Evolutionary conservation across 1,140 invertebrate species (phyloP).

Genomic region (Camponotus pennsylvanicus): DNA sequence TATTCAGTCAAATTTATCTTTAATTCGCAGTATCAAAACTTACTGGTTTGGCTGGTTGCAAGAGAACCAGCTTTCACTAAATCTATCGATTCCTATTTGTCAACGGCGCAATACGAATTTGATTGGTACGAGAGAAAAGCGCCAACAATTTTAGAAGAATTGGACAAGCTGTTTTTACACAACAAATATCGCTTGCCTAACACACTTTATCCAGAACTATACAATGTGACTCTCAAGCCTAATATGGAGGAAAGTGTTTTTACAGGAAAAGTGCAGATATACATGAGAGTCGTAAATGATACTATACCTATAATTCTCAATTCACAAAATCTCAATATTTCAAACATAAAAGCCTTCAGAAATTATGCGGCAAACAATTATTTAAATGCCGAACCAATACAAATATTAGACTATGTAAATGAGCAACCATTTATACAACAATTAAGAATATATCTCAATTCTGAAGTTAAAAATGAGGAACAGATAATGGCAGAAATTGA

Average conservation of each 20-base stretch:
- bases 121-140: conserved; percentile 71
- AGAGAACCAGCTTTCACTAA: conserved; percentile 38
- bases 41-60: conserved; percentile 16
- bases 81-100: conserved; percentile 33
- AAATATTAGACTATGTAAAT: fast-evolving
- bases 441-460: conserved; percentile 70
- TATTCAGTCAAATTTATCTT: conserved; percentile 16
- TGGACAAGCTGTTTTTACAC: conserved; percentile 66
- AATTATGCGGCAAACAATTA: background rate
- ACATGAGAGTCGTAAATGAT: conserved; percentile 49
- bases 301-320: conserved; percentile 77
- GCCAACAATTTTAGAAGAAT: conserved; percentile 67
- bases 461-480: background rate
- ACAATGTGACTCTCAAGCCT: conserved; percentile 77
- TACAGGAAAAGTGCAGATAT: conserved; percentile 76
- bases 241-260: conserved; percentile 75
- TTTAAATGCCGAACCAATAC: background rate
- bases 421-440: conserved; percentile 55
- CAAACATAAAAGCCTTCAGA: background rate
- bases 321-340: conserved; percentile 71
- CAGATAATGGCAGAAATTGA: conserved; percentile 82
- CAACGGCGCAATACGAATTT: conserved; percentile 63
- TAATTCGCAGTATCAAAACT: conserved; percentile 65
- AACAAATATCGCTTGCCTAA: conserved; percentile 76
- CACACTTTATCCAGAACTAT: conserved; percentile 71